Base-by-base conservation (phyloP, 2,113 vertebrate species). In the Taurulus bubalis region DNA sequence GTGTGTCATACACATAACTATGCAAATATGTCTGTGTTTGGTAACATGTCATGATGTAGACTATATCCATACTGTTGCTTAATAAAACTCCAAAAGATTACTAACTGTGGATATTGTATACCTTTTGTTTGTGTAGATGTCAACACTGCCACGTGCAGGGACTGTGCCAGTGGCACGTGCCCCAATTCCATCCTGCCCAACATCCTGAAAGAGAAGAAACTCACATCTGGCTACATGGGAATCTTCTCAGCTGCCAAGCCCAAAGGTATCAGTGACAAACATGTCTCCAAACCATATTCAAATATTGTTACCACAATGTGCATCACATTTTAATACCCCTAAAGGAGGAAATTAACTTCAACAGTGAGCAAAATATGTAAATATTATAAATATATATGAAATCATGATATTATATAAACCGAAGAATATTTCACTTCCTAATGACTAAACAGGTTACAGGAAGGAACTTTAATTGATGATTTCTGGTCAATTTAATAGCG, bases 221-320 rank as follows among this genome's bases (percentile, higher is more conserved):
- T 95, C 10, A 95, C 94, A 30, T 95, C 94, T n/a, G 94, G 95
- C 16, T 95, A 95, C 81, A 88, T 94, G 83, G 91, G 88, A 53
- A 65, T 93, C 15, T 30, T 68, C 26, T 91, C 91, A 42, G 0
- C 77, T 7, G 1, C 4, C 59, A 95, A 95, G 53, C 95, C 95
- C 22, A 36, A 28, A 88, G 94, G 95, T 95, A 79, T 14, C 24
- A 69, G 10, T 14, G 51, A 53, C n/a, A 56, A 28, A 56, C 24
- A 26, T 26, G 55, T 58, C 24, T 58, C 55, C 55, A 28, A 55
- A 28, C 24, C 24, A 6, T 26, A 56, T 56, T 56, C 24, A 56
- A 15, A 58, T 58, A 28, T 26, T 24, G 22, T 11, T 6, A 56
- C n/a, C 53, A 56, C 53, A 38, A 11, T 56, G n/a, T 55, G 53